Base-by-base conservation (phyloP, 2,888 invertebrate species). In the Acholoe squamosa region DNA sequence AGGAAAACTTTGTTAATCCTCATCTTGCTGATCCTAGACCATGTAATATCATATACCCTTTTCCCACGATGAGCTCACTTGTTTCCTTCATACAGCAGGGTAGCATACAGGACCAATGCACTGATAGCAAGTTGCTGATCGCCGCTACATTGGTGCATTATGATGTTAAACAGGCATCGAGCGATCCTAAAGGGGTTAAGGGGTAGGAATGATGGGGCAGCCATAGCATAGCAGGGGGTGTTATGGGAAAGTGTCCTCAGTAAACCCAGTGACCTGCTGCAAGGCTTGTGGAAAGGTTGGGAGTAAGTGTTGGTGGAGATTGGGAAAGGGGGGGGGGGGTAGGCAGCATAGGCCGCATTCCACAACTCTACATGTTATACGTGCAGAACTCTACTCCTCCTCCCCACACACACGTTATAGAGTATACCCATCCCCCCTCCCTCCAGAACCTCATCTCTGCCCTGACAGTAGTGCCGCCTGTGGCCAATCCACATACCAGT, bases 241-340 rank as follows among this genome's bases (percentile, higher is more conserved):
- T 43, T 7, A 10, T 43, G 43, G 43, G 10, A 10, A 43, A 43
- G 10, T 80, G 80, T 80, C 80, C 80, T 80, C 80, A 80, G 80
- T 43, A 80, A 80, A 80, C 80, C 80, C 34, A 80, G 80, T 80
- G 80, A 80, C 80, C 80, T 80, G 80, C n/a, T 19, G 43, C 25
- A 28, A n/a, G 31, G 25, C 31, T 22, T n/a, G 76, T 61, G 61
- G 61, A n/a, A 61, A 61, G 76, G 25, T 0, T 71, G 71, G 71
- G 16, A n/a, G n/a, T n/a, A 7, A n/a, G 71, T 12, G 71, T 12
- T 10, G 16, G 16, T 71, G 71, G 7, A 71, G 71, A 28, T 5
- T n/a, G 28, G 1, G 25, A 3, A 14, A 31, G 25, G 25, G 76
- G 76, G 14, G 31, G 76, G 31, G 28, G 31, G 76, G 76, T 0